These are phyloP conservation scores for Corythornis madagascariensis DNA, from an alignment of 2,113 vertebrate species.

Conservation along the genomic window DNA sequence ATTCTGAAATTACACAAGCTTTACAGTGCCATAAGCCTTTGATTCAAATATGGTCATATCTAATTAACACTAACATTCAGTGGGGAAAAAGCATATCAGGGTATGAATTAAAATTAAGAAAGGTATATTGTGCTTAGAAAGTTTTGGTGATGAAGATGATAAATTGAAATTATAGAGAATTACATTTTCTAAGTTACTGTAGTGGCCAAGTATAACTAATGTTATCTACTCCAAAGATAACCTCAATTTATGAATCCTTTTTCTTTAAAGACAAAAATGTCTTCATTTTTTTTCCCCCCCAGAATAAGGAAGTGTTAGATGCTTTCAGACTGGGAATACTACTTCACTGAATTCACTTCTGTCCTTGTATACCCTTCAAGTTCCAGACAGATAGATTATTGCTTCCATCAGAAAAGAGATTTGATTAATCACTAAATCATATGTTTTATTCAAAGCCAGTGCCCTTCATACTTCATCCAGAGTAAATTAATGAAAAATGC, in stretches of 20 bases:
- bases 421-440: constrained; percentile 66
- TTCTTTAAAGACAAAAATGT: background rate
- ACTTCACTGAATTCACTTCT: constrained; percentile 17
- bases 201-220: background rate
- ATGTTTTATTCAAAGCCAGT: constrained; percentile 72
- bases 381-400: constrained; percentile 56
- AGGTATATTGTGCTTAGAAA: background rate
- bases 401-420: constrained; percentile 64
- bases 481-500: constrained; percentile 70
- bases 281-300: background rate
- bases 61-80: background rate
- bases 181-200: background rate
- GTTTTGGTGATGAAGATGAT: background rate
- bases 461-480: constrained; percentile 26
- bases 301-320: constrained; percentile 6
- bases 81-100: background rate
- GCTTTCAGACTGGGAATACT: constrained; percentile 35
- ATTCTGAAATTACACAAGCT: background rate
- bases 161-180: background rate
- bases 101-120: background rate
- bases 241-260: background rate
- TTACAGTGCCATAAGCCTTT: background rate
- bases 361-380: constrained; percentile 66
- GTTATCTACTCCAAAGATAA: background rate
- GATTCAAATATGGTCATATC: background rate